A percentile compares a stretch with the other conserved stretches of the same genome.
Evolutionary conservation across 1,140 invertebrate genomes (phyloP).

Genomic region (Babylonia areolata): DNA sequence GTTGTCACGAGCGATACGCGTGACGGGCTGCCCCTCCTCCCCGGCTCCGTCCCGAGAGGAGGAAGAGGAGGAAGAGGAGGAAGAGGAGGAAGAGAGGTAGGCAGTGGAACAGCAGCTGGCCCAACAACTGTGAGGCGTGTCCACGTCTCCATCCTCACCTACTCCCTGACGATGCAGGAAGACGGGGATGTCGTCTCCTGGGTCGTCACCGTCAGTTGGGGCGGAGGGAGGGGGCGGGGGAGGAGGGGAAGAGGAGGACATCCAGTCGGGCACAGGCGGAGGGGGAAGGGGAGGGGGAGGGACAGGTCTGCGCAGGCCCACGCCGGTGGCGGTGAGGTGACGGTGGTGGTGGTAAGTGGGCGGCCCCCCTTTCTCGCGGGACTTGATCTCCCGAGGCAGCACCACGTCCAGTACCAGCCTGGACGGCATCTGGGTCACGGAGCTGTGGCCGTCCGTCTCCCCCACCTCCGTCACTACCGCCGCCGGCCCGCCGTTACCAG

Average conservation of each 20-base stretch:
- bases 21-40: too few relatives aligned
- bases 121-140: neutral
- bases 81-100: neutral
- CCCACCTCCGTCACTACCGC: too few relatives aligned
- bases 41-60: too few relatives aligned
- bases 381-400: conserved; percentile 14
- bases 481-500: neutral
- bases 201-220: neutral
- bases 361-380: neutral
- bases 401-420: conserved; percentile 3
- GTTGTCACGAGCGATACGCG: too few relatives aligned
- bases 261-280: neutral
- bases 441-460: neutral
- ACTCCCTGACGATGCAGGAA: neutral
- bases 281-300: conserved; percentile 10
- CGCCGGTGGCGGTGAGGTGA: neutral
- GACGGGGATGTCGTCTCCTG: neutral
- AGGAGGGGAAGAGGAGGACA: neutral
- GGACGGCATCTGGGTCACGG: neutral
- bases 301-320: neutral
- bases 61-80: too few relatives aligned
- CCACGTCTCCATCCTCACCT: neutral
- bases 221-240: conserved; percentile 15
- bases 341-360: too few relatives aligned
- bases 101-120: neutral